Evolutionary conservation across 2,888 invertebrate species (phyloP), one percentile per base, ranked within the genome.

Genomic region (Pyrrhia umbra): DNA sequence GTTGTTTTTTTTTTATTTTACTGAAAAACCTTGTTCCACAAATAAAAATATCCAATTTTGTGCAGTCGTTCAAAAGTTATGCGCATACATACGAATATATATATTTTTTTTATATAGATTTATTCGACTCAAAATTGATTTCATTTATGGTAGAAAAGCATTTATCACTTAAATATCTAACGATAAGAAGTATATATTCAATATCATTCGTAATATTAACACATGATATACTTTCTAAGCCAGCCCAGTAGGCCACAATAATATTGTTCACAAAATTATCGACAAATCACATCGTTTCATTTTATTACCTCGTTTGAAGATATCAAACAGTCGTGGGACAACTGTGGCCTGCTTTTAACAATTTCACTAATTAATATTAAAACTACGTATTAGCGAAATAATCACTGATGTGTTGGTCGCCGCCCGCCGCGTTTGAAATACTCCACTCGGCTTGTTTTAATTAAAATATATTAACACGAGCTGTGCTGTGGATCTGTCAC

Each of bases 281-380:
- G 23, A 15, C 59, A 68, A 68, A 37, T 40, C 56, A 45, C 16
- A 37, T 4, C 40, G 6, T 34, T 27, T 40, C 3, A 34, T 64
- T 75, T 71, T 63, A 52, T 54, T 63, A 20, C 25, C 55, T 23
- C 15, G 37, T 70, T 71, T 40, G 15, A 56, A 43, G 50, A 72
- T 18, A 30, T 43, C 54, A 15, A 5, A 42, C 20, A 21, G 37
- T 75, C 52, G 60, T 67, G 62, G 25, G 62, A 68, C 50, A 49
- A 61, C 42, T 59, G 54, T 74, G 70, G 69, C 77, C 71, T 68
- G 69, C 55, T 64, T 80, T 49, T 64, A 27, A 62, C 50, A 72
- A 77, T 81, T 73, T 77, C 71, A 61, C 75, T 68, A 68, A 77
- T 80, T 75, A 77, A 77, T 81, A 81, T 75, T 65, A 59, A 73